phyloP scores from a whole-genome alignment of 2,888 invertebrate genomes.

The Parnassius apollo region DNA sequence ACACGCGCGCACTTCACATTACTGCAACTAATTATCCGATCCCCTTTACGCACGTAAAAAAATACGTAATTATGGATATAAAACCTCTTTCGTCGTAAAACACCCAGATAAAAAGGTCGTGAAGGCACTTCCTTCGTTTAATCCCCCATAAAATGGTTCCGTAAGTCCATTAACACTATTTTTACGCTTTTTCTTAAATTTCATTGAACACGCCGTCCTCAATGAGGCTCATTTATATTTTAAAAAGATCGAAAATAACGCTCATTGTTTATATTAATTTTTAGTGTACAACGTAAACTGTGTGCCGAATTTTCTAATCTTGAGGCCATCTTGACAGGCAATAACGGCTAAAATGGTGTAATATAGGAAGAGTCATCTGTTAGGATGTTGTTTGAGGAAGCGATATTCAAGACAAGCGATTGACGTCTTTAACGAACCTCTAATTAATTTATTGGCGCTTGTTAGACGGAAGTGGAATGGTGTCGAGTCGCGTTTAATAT shows the following conservation, averaged over 20 bases:
- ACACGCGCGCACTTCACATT: constrained; percentile 45
- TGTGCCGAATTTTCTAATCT: constrained; percentile 71
- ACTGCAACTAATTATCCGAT: constrained; percentile 60
- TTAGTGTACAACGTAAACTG: constrained; percentile 66
- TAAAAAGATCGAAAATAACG: constrained; percentile 70
- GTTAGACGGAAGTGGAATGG: constrained; percentile 58
- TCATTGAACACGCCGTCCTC: constrained; percentile 76
- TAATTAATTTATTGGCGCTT: constrained; percentile 78
- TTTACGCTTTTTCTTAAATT: constrained; percentile 58
- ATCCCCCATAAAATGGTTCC: constrained; percentile 69
- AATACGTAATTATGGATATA: constrained; percentile 75
- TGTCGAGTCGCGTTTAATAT: constrained; percentile 46
- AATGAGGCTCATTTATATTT: constrained; percentile 71
- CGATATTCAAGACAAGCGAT: constrained; percentile 58
- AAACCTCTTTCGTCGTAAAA: constrained; percentile 75
- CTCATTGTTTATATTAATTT: constrained; percentile 68
- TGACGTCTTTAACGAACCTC: constrained; percentile 71
- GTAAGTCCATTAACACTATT: constrained; percentile 71
- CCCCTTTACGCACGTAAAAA: constrained; percentile 59
- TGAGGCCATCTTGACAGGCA: constrained; percentile 48
- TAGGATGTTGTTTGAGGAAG: constrained; percentile 50
- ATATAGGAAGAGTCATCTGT: constrained; percentile 35
- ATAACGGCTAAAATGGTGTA: constrained; percentile 55
- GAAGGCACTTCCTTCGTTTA: constrained; percentile 68
- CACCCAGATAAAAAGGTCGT: constrained; percentile 71